phyloP scores from a whole-genome alignment of 2,113 vertebrate genomes.

The Fulica atra region DNA sequence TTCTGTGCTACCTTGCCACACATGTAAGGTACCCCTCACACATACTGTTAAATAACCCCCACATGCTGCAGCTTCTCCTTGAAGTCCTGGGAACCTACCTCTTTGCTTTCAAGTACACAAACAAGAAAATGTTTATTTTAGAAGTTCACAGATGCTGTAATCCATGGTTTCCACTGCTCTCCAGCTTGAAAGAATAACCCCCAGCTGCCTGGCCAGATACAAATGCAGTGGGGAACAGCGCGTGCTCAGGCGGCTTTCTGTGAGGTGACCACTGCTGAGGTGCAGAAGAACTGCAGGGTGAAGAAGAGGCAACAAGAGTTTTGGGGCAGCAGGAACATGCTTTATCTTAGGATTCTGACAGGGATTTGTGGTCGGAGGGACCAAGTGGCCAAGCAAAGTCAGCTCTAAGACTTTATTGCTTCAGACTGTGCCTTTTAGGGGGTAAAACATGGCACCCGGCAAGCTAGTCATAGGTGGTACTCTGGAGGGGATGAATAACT shows the following conservation, averaged over 20 bases:
- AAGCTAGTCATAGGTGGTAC: not conserved
- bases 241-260: not conserved
- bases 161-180: not conserved
- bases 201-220: not conserved
- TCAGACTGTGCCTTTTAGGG: not conserved
- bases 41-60: not conserved
- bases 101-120: not conserved
- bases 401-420: not conserved
- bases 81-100: not conserved
- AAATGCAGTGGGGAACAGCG: not conserved
- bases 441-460: not conserved
- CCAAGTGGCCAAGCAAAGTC: not conserved
- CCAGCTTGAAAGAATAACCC: not conserved
- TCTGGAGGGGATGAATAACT: not conserved
- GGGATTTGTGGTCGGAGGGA: not conserved
- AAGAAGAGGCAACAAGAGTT: not conserved
- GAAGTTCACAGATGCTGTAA: not conserved
- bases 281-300: not conserved
- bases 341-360: not conserved
- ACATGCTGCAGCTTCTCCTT: not conserved
- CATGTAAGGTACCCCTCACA: fast-evolving
- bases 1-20: not conserved
- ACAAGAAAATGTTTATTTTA: not conserved
- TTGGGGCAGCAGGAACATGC: not conserved
- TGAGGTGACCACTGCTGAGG: not conserved